Percentiles rank a stretch among this genome's conserved stretches.
These are phyloP conservation scores for Dendropsophus ebraccatus DNA, from an alignment of 2,113 vertebrate genomes.

Conservation along the genomic window DNA sequence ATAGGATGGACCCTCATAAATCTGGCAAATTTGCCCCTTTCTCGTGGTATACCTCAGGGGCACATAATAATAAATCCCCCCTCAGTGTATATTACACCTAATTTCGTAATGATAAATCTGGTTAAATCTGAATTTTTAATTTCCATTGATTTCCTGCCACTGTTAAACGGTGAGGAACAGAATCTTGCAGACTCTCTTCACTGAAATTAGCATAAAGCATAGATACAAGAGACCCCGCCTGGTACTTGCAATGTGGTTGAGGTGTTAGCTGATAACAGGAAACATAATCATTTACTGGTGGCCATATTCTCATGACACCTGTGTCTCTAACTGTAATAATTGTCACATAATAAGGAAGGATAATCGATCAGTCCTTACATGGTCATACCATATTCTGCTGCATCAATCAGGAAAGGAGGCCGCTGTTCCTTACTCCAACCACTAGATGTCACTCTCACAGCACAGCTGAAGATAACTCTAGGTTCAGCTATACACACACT, in stretches of 20 bases:
- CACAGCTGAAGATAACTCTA: too few relatives aligned
- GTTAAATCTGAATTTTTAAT: neutral
- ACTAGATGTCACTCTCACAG: too few relatives aligned
- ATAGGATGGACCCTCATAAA: too few relatives aligned
- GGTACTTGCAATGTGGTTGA: neutral
- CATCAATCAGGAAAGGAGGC: neutral
- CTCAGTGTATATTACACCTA: too few relatives aligned
- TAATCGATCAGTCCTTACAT: neutral
- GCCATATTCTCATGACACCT: neutral
- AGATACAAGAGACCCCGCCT: neutral
- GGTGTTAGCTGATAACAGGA: conserved; percentile 1
- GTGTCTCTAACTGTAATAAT: neutral
- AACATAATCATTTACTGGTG: too few relatives aligned
- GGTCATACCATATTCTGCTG: neutral
- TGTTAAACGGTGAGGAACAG: neutral
- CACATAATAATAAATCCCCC: too few relatives aligned
- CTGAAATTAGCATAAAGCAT: neutral
- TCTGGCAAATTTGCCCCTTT: too few relatives aligned
- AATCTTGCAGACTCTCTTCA: neutral
- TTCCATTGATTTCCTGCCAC: neutral
- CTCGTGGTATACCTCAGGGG: too few relatives aligned
- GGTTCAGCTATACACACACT: too few relatives aligned
- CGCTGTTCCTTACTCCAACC: too few relatives aligned
- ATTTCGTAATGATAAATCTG: too few relatives aligned
- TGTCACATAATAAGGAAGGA: neutral